A percentile compares a stretch with the other conserved stretches of the same genome.
Conservation (phyloP, 2,888 invertebrate species). For the Leptinotarsa juncta region DNA sequence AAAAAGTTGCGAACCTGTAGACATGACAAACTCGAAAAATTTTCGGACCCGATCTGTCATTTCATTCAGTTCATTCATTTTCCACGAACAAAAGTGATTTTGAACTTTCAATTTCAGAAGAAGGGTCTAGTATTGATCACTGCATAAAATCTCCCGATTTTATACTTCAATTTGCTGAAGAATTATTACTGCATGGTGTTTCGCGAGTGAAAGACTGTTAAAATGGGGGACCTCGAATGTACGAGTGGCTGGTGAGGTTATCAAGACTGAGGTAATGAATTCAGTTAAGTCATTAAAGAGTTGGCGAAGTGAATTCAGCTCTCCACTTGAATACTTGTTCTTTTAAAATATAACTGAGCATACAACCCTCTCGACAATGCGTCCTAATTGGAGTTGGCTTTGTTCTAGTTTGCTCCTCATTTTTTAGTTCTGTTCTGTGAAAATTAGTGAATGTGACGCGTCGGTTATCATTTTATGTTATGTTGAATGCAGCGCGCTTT, state of each 20-base stretch:
- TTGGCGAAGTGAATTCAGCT: constrained; percentile 53
- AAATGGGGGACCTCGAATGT: constrained; percentile 25
- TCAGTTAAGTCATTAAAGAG: constrained; percentile 56
- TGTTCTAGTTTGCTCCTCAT: constrained; percentile 56
- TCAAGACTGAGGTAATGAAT: constrained; percentile 50
- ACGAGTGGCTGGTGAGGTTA: constrained; percentile 32
- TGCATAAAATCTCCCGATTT: constrained; percentile 19
- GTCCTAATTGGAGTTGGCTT: constrained; percentile 59
- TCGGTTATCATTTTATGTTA: constrained; percentile 56
- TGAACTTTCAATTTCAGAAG: not conserved
- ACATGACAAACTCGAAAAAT: not conserved
- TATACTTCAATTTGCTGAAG: constrained; percentile 33
- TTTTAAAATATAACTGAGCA: constrained; percentile 57
- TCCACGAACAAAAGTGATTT: not conserved
- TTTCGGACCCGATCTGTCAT: not conserved
- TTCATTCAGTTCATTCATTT: not conserved
- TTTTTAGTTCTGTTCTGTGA: constrained; percentile 53
- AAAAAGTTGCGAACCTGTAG: no score
- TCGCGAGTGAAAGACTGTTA: constrained; percentile 9
- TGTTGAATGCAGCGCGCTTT: constrained; percentile 58
- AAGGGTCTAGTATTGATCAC: constrained; percentile 17
- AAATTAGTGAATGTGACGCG: constrained; percentile 56
- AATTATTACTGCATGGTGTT: constrained; percentile 25
- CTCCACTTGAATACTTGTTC: constrained; percentile 55
- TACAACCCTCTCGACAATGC: constrained; percentile 57